Percentiles rank a stretch among this genome's conserved stretches.
Conservation (phyloP, 1,140 invertebrate species). For the Triops longicaudatus region DNA sequence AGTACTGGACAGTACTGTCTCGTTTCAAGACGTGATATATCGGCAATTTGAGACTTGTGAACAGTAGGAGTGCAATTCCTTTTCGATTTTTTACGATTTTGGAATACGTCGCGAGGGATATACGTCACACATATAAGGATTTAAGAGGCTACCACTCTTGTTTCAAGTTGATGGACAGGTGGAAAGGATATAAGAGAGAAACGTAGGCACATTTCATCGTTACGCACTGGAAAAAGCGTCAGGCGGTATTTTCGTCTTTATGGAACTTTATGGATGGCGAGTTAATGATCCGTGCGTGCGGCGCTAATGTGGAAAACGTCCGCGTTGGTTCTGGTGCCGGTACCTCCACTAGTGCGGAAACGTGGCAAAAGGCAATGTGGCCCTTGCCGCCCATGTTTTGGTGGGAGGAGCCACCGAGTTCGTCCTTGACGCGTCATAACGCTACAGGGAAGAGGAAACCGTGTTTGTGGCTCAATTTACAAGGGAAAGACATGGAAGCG, state of each 20-base stretch:
- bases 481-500: constrained; percentile 6
- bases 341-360: neutral
- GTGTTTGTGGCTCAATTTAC: neutral
- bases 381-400: neutral
- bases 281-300: constrained; percentile 7
- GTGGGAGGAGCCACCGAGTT: neutral
- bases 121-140: no score
- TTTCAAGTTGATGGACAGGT: no score
- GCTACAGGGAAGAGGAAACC: neutral
- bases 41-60: no score
- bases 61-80: no score
- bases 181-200: no score
- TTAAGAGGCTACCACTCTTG: no score
- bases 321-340: neutral
- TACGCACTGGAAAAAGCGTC: no score
- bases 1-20: no score
- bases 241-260: neutral
- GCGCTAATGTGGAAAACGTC: neutral
- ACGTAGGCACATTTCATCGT: no score
- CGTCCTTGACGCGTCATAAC: neutral
- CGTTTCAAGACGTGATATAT: no score
- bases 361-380: neutral
- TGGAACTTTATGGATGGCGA: neutral
- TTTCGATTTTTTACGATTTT: no score
- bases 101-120: no score